Percentiles rank a stretch among this genome's conserved stretches.
Conservation (phyloP, 2,113 vertebrate genomes). For the Sinocyclocheilus anophthalmus region DNA sequence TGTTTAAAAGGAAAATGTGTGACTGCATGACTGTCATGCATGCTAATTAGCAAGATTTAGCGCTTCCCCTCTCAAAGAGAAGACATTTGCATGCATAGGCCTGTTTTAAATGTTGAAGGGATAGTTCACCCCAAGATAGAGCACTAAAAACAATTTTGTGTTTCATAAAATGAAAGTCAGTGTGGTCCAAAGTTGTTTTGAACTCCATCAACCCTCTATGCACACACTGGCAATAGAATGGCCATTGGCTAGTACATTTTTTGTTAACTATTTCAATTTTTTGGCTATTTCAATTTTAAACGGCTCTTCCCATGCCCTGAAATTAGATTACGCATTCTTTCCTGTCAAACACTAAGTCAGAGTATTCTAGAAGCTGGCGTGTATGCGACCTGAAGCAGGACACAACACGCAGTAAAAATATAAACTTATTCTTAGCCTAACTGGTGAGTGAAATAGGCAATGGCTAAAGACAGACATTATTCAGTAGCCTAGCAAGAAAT, state of each 20-base stretch:
- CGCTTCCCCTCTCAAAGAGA: not conserved
- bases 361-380: too few relatives aligned
- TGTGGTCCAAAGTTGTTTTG: not conserved
- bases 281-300: not conserved
- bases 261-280: not conserved
- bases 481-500: not conserved
- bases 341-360: too few relatives aligned
- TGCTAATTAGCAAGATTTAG: not conserved
- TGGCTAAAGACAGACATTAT: not conserved
- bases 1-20: conserved; percentile 15
- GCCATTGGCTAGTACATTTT: not conserved
- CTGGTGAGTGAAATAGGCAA: not conserved
- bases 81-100: not conserved
- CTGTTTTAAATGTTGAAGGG: not conserved
- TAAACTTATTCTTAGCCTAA: not conserved
- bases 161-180: not conserved
- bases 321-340: not conserved
- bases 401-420: too few relatives aligned
- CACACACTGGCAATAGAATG: not conserved
- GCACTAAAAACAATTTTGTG: not conserved
- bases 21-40: not conserved
- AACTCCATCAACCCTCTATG: not conserved
- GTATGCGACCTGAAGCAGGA: too few relatives aligned
- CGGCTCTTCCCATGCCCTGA: too few relatives aligned
- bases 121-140: not conserved